These are phyloP conservation scores for Helicoverpa armigera DNA, from an alignment of 1,140 invertebrate genomes.

Conservation along the genomic window DNA sequence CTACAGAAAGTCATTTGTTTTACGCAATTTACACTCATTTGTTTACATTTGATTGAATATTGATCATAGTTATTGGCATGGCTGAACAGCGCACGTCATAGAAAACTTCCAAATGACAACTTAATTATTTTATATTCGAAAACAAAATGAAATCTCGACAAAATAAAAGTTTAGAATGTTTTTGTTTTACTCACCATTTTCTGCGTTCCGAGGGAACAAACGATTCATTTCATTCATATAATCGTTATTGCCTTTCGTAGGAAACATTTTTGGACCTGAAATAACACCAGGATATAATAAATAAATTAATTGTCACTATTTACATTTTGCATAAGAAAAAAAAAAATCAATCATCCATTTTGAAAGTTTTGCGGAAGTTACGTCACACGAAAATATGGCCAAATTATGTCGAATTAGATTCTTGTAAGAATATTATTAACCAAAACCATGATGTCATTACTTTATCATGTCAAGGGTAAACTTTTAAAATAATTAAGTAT, in stretches of 20 bases:
- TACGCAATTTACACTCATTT: too few relatives aligned
- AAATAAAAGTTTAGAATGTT: neutral
- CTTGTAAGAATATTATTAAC: neutral
- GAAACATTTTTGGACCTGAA: constrained; percentile 71
- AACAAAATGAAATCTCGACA: neutral
- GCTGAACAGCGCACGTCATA: too few relatives aligned
- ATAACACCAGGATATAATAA: constrained; percentile 53
- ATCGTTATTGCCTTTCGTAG: constrained; percentile 64
- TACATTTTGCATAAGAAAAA: constrained; percentile 21
- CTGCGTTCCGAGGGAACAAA: constrained; percentile 59
- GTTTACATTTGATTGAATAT: too few relatives aligned
- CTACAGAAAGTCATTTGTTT: too few relatives aligned
- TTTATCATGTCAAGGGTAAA: too few relatives aligned
- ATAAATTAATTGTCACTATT: constrained; percentile 32
- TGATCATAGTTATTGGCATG: too few relatives aligned
- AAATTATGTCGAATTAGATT: neutral
- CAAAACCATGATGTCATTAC: neutral
- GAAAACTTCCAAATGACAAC: too few relatives aligned
- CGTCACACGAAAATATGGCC: neutral
- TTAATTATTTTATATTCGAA: too few relatives aligned
- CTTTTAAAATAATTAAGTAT: too few relatives aligned
- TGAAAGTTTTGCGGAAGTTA: neutral
- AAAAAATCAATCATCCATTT: constrained; percentile 33
- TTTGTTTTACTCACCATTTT: constrained; percentile 64
- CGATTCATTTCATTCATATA: constrained; percentile 70